Conservation (phyloP, 2,113 vertebrate species). For the Centropristis striata region DNA sequence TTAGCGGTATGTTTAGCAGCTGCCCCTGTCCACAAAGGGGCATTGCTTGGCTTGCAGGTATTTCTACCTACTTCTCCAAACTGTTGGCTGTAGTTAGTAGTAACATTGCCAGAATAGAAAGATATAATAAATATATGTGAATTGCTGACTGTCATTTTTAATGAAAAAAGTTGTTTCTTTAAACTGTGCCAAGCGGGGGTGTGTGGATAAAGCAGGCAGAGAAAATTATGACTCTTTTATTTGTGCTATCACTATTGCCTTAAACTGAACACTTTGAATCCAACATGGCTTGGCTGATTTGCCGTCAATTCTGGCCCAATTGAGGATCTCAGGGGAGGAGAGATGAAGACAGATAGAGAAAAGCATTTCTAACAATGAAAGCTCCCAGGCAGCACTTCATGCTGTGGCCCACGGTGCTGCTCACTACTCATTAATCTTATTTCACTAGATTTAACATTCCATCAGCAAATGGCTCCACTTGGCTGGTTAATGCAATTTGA, state of each 20-base stretch:
- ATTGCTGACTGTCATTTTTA: conserved; percentile 21
- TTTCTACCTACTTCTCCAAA: no score
- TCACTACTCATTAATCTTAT: conserved; percentile 82
- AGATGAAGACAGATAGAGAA: conserved; percentile 70
- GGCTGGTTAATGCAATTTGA: conserved; percentile 79
- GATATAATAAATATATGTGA: conserved; percentile 1
- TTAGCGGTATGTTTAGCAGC: no score
- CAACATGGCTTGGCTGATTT: conserved; percentile 37
- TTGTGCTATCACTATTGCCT: conserved; percentile 21
- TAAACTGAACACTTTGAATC: conserved; percentile 16
- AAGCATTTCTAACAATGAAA: conserved; percentile 70
- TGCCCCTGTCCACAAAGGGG: no score
- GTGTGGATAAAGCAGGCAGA: conserved; percentile 10
- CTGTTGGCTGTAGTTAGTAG: background rate
- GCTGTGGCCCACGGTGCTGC: conserved; percentile 63
- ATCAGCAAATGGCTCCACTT: conserved; percentile 81
- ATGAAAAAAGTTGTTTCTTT: background rate
- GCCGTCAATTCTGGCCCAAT: conserved; percentile 44
- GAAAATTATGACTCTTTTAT: conserved; percentile 21
- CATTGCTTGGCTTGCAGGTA: no score
- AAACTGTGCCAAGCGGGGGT: conserved; percentile 2
- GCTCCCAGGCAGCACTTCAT: conserved; percentile 56
- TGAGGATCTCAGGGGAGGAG: conserved; percentile 56
- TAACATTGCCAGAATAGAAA: background rate
- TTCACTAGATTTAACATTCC: conserved; percentile 82